Conservation (phyloP, 2,113 vertebrate genomes). For the Protomyctophum bolini region DNA sequence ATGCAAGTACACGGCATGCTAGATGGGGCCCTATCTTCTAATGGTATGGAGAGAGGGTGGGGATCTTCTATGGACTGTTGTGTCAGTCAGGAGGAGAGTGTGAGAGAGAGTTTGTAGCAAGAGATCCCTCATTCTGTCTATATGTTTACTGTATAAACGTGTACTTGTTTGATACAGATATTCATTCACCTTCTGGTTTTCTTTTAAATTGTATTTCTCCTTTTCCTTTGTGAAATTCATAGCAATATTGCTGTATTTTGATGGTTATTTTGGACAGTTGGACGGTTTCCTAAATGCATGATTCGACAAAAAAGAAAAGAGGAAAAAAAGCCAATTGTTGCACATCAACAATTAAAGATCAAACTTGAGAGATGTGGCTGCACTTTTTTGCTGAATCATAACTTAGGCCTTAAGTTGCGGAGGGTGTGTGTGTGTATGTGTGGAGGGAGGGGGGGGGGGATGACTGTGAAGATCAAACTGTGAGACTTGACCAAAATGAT, state of each 20-base stretch:
- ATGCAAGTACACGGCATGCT: no score
- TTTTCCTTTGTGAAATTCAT: constrained; percentile 65
- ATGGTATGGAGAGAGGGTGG: constrained; percentile 23
- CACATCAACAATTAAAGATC: no score
- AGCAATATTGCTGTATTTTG: constrained; percentile 76
- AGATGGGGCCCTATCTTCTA: neutral
- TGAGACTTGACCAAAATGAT: constrained; percentile 54
- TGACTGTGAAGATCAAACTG: constrained; percentile 64
- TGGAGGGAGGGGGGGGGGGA: neutral
- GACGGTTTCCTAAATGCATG: constrained; percentile 6
- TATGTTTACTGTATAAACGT: constrained; percentile 41
- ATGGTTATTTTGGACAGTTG: constrained; percentile 34
- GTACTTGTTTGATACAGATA: constrained; percentile 74
- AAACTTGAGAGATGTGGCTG: no score
- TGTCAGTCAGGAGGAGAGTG: constrained; percentile 53
- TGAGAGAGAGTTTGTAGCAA: constrained; percentile 73
- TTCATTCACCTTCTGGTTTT: constrained; percentile 60
- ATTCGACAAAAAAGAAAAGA: no score
- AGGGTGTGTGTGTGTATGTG: neutral
- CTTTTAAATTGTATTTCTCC: constrained; percentile 12
- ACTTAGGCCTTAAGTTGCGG: neutral
- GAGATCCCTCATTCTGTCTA: constrained; percentile 64
- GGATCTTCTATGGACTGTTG: constrained; percentile 25
- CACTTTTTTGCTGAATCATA: no score
- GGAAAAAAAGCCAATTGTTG: no score